Evolutionary conservation across 1,140 invertebrate genomes (phyloP).

Genomic region (Bombus superbus): DNA sequence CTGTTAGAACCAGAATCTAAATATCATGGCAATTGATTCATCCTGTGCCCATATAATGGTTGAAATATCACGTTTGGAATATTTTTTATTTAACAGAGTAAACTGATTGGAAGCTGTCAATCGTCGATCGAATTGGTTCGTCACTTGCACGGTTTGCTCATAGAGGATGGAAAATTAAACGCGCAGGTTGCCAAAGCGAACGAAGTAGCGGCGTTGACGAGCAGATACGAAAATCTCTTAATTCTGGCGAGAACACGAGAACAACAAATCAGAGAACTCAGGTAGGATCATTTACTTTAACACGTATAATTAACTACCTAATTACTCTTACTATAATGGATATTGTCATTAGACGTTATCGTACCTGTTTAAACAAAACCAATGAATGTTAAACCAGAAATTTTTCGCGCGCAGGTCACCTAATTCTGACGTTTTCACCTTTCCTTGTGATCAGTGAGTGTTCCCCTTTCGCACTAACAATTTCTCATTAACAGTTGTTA

Average conservation of each 20-base stretch:
- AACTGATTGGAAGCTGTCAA: slow-evolving; percentile 87
- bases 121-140: slow-evolving; percentile 90
- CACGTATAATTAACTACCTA: neutral
- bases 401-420: slow-evolving; percentile 82
- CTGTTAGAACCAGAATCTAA: neutral
- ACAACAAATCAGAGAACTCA: slow-evolving; percentile 88
- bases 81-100: slow-evolving; percentile 80
- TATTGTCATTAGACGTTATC: neutral
- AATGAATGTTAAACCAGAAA: slow-evolving; percentile 14
- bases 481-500: slow-evolving; percentile 34
- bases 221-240: slow-evolving; percentile 88
- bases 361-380: neutral
- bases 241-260: slow-evolving; percentile 88
- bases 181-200: slow-evolving; percentile 86
- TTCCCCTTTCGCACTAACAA: slow-evolving; percentile 33
- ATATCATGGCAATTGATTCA: neutral
- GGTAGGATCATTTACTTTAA: slow-evolving; percentile 80
- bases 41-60: too few species aligned
- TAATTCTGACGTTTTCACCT: slow-evolving; percentile 85
- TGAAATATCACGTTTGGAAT: too few species aligned
- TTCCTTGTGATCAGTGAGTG: slow-evolving; percentile 88
- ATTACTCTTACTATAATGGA: neutral
- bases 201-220: slow-evolving; percentile 86
- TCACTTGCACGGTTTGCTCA: slow-evolving; percentile 89
- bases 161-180: slow-evolving; percentile 87